Evolutionary conservation across 2,797 vertebrate species (phyloP), one percentile per base, ranked within the genome.

Genomic region (Paramormyrops hopkinsi): DNA sequence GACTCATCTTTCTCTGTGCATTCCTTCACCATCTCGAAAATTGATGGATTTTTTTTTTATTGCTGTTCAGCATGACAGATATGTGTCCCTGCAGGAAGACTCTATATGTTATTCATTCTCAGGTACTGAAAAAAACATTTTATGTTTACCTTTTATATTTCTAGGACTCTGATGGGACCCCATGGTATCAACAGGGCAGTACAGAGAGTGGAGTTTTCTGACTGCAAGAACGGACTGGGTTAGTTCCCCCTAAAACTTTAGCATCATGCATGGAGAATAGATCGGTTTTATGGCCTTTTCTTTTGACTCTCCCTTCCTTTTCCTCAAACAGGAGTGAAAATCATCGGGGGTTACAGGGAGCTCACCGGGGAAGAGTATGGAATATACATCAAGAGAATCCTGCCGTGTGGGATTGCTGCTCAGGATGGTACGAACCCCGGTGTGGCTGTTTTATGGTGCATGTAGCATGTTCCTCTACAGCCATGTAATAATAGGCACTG

Each of bases 151-250:
- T 50, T 46, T 84, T 84, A n/a, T 29, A 62, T 91, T 83, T 90
- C 86, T 93, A 97, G 97, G 97, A 97, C 94, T 17, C 96, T 97
- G 91, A 97, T 97, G 97, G 96, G 96, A 41, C 97, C 97, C 0
- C 96, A 97, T n/a, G 97, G 97, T 92, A 96, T 96, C 93, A 96
- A 94, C 91, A 95, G 97, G 91, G 93, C 96, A 53, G 95, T 97
- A 59, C 96, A 96, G 88, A 95, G 94, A 90, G 84, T 97, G 91
- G 96, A 96, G 88, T 96, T 97, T 91, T 94, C 94, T 2, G 95
- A 97, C 88, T 97, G 97, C 92, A 95, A 93, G 89, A 95, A 96
- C 87, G 97, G 97, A 93, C 96, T 97, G 14, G 97, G 97, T 98
- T 92, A 96, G 96, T 88, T 22, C 4, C 8, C 22, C 73, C 7